phyloP scores from a whole-genome alignment of 2,888 invertebrate genomes.

The Zygaena filipendulae region DNA sequence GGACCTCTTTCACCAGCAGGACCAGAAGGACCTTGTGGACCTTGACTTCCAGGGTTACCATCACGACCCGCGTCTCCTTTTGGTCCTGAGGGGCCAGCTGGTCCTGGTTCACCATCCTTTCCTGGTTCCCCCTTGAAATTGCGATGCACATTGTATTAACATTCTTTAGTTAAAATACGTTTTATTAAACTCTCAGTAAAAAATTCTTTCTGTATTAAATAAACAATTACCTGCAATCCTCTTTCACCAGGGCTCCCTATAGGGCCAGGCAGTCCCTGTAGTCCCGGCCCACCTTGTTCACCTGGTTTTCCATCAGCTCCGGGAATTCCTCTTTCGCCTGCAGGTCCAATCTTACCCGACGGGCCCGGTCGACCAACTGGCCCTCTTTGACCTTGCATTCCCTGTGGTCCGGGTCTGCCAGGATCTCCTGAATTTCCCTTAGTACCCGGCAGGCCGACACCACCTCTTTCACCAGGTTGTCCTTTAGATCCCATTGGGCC shows the following conservation, averaged over 20 bases:
- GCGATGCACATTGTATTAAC: not conserved
- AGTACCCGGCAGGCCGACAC: constrained; percentile 50
- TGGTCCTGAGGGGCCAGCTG: constrained; percentile 79
- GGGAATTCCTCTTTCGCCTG: constrained; percentile 78
- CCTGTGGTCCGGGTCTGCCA: constrained; percentile 75
- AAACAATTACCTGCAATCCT: constrained; percentile 75
- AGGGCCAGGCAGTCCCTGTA: constrained; percentile 82
- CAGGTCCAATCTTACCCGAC: constrained; percentile 74
- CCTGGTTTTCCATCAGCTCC: constrained; percentile 90
- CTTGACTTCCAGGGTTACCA: constrained; percentile 79
- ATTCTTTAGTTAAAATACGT: not conserved
- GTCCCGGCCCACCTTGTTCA: constrained; percentile 82
- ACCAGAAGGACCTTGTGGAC: constrained; percentile 78
- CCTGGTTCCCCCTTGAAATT: constrained; percentile 85
- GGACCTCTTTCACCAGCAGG: constrained; percentile 80
- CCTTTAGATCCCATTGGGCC: constrained; percentile 82
- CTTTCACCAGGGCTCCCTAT: constrained; percentile 83
- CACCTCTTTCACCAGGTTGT: constrained; percentile 77
- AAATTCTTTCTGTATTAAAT: no score
- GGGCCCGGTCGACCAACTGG: constrained; percentile 76
- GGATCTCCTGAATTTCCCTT: constrained; percentile 73
- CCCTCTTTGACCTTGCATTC: constrained; percentile 72
- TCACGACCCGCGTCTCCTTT: constrained; percentile 84
- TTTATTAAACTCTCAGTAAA: no score
- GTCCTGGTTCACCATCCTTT: constrained; percentile 82